These are phyloP conservation scores for Illadopsis cleaveri DNA, from an alignment of 2,113 vertebrate species.

Conservation along the genomic window DNA sequence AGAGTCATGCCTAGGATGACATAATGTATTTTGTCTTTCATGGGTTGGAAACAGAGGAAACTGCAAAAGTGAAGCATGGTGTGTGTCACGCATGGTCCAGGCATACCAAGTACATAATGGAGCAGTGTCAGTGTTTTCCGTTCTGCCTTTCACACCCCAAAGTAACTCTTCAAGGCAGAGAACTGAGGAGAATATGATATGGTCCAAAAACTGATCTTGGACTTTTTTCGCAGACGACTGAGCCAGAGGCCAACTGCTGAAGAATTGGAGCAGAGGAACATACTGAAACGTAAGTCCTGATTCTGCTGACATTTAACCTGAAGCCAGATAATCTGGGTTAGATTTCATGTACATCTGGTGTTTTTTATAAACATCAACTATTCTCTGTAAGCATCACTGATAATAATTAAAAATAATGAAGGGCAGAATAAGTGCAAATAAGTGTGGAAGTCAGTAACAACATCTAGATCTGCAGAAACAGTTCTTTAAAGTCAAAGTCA, in stretches of 20 bases:
- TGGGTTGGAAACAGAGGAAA: constrained; percentile 64
- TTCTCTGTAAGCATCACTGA: background rate
- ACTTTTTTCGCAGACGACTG: constrained; percentile 88
- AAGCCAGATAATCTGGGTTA: background rate
- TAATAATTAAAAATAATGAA: background rate
- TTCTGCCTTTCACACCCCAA: background rate
- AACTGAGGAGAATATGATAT: constrained; percentile 70
- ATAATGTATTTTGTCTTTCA: constrained; percentile 36
- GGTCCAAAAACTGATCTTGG: constrained; percentile 81
- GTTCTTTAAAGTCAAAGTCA: background rate
- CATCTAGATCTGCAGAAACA: background rate
- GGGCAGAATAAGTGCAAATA: background rate
- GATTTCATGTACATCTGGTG: background rate
- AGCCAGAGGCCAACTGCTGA: constrained; percentile 97
- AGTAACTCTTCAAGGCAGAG: constrained; percentile 10
- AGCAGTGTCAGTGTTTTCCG: background rate
- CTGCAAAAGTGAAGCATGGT: constrained; percentile 22
- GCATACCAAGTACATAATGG: constrained; percentile 58
- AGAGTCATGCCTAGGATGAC: constrained; percentile 54
- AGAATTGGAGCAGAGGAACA: constrained; percentile 97
- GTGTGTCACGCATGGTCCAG: constrained; percentile 24
- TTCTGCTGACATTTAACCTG: background rate
- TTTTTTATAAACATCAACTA: background rate
- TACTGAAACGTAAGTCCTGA: constrained; percentile 93
- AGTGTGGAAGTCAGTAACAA: background rate